These are phyloP conservation scores for Astyanax mexicanus DNA, from an alignment of 2,797 vertebrate species.

Conservation along the genomic window DNA sequence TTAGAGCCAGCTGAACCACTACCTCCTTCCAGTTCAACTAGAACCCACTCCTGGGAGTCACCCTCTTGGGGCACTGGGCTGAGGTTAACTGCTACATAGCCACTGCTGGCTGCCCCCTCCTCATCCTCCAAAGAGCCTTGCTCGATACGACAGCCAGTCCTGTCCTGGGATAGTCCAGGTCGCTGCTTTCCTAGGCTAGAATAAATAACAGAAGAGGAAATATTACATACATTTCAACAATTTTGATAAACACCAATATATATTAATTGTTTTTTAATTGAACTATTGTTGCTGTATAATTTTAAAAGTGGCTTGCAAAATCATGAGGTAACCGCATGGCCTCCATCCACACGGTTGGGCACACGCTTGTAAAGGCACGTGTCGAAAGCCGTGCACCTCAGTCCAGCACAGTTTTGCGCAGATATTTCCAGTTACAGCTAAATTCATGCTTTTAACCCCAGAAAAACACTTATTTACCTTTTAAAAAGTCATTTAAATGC, in stretches of 20 bases:
- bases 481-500: too few relatives aligned
- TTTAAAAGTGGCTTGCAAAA: too few relatives aligned
- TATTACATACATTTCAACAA: constrained; percentile 45
- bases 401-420: too few relatives aligned
- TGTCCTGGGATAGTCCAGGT: constrained; percentile 75
- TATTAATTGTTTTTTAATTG: too few relatives aligned
- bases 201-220: constrained; percentile 43
- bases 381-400: too few relatives aligned
- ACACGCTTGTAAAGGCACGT: too few relatives aligned
- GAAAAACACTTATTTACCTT: too few relatives aligned
- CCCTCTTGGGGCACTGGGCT: constrained; percentile 90
- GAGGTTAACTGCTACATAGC: constrained; percentile 92
- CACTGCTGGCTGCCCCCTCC: constrained; percentile 87
- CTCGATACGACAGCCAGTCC: constrained; percentile 82
- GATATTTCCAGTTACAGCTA: too few relatives aligned
- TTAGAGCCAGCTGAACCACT: constrained; percentile 84
- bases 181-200: constrained; percentile 79
- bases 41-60: constrained; percentile 96
- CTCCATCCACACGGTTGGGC: too few relatives aligned
- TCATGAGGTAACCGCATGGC: too few relatives aligned
- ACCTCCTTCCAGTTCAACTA: constrained; percentile 92
- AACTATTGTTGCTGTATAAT: too few relatives aligned
- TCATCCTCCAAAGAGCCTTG: constrained; percentile 83
- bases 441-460: too few relatives aligned
- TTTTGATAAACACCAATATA: neutral